These are phyloP conservation scores for Lymantria monacha DNA, from an alignment of 2,888 invertebrate species.

Conservation along the genomic window DNA sequence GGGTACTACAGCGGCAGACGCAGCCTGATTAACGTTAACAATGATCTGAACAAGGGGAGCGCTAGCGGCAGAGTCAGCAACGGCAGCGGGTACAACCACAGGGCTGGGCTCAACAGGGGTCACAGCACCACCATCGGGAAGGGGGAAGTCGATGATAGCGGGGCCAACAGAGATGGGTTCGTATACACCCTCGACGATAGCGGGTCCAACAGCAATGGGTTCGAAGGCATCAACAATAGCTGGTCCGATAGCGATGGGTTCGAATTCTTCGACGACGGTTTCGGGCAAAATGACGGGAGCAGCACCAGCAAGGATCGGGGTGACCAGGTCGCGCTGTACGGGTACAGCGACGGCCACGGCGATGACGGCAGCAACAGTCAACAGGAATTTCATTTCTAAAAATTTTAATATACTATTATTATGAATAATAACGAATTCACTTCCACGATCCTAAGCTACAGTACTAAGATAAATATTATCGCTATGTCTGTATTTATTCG, in stretches of 20 bases:
- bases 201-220: slow-evolving; percentile 18
- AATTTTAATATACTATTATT: background rate
- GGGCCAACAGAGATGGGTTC: slow-evolving; percentile 20
- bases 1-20: slow-evolving; percentile 9
- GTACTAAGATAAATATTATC: too few species aligned
- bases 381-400: slow-evolving; percentile 26
- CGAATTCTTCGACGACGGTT: slow-evolving; percentile 23
- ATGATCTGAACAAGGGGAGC: slow-evolving; percentile 42
- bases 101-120: background rate
- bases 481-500: too few species aligned
- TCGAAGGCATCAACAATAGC: slow-evolving; percentile 9
- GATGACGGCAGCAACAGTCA: slow-evolving; percentile 23
- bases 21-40: slow-evolving; percentile 34
- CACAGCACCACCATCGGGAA: slow-evolving; percentile 13
- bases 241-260: slow-evolving; percentile 17
- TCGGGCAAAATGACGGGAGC: slow-evolving; percentile 17
- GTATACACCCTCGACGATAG: slow-evolving; percentile 6
- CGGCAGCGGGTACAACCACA: background rate
- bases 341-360: slow-evolving; percentile 26
- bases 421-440: too few species aligned
- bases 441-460: too few species aligned
- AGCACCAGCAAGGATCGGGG: slow-evolving; percentile 2
- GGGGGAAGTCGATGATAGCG: slow-evolving; percentile 15
- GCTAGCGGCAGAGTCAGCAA: slow-evolving; percentile 15
- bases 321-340: slow-evolving; percentile 21